These are phyloP conservation scores for Peromyscus nudipes DNA, from an alignment of 2,797 vertebrate species.

Conservation along the genomic window DNA sequence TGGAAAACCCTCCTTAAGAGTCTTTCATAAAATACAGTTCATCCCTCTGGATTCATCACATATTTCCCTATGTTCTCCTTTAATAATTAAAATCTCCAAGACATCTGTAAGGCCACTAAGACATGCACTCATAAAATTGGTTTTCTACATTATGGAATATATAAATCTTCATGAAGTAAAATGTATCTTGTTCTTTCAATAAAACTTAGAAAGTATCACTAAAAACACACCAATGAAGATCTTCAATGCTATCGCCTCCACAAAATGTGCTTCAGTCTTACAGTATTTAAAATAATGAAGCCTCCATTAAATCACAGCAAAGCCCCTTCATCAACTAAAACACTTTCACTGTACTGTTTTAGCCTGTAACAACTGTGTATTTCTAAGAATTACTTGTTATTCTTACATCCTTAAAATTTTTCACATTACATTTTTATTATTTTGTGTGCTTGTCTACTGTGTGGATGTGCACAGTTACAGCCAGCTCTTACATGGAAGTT, in stretches of 20 bases:
- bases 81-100: conserved; percentile 14
- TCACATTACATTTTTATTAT: not conserved
- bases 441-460: not conserved
- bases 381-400: not conserved
- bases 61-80: not conserved
- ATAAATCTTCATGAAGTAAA: conserved; percentile 51
- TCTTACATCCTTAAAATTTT: not conserved
- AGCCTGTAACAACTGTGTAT: not conserved
- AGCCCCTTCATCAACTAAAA: not conserved
- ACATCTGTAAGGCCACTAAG: conserved; percentile 13
- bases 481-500: not conserved
- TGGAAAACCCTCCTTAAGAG: conserved; percentile 17
- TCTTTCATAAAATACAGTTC: not conserved
- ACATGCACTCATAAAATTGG: not conserved
- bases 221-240: not conserved
- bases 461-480: not conserved
- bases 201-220: conserved; percentile 17
- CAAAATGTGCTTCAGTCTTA: not conserved
- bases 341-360: not conserved
- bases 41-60: not conserved
- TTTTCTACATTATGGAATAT: not conserved
- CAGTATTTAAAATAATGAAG: conserved; percentile 15
- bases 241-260: not conserved
- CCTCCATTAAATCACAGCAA: conserved; percentile 4
- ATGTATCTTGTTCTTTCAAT: not conserved